Base-by-base conservation (phyloP, 2,888 invertebrate genomes). In the Philhelius pedissequus region DNA sequence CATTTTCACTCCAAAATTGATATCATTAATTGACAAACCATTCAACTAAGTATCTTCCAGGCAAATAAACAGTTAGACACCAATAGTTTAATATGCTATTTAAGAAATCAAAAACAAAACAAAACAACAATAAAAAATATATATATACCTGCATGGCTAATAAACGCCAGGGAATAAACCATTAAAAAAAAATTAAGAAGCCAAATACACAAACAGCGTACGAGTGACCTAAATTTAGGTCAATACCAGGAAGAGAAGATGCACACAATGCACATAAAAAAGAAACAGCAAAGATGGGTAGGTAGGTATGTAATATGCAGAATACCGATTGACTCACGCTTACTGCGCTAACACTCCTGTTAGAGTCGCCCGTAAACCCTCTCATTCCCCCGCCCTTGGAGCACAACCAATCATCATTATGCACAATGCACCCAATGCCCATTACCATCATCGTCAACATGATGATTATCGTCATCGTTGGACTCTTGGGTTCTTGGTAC, bases 151-250 rank as follows among this genome's bases (percentile, higher is more conserved):
- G n/a, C n/a, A 43, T 76, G 40, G 50, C 45, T 64, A 70, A 78
- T 40, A 70, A 64, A 56, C 48, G 56, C 69, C 35, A 70, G 54
- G 70, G 68, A 75, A 80, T 75, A 70, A 71, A 66, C 70, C 54
- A 70, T 58, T 58, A 56, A 62, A n/a, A n/a, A n/a, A n/a, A n/a
- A n/a, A n/a, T n/a, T n/a, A n/a, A n/a, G n/a, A n/a, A 22, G 25
- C 20, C 64, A 32, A 40, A 45, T 52, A 60, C 60, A 69, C 76
- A 75, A 54, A 66, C 71, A 35, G 74, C 83, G 83, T 80, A 86
- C 86, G 86, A 89, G 88, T 89, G 89, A 89, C 89, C 89, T 89
- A 88, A 88, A 89, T 89, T 89, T 89, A 87, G 89, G 89, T 89
- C 89, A 89, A 58, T 40, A 89, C 87, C 88, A 88, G 88, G 88